Conservation (phyloP, 2,797 vertebrate genomes). For the Gallinago solitaria region DNA sequence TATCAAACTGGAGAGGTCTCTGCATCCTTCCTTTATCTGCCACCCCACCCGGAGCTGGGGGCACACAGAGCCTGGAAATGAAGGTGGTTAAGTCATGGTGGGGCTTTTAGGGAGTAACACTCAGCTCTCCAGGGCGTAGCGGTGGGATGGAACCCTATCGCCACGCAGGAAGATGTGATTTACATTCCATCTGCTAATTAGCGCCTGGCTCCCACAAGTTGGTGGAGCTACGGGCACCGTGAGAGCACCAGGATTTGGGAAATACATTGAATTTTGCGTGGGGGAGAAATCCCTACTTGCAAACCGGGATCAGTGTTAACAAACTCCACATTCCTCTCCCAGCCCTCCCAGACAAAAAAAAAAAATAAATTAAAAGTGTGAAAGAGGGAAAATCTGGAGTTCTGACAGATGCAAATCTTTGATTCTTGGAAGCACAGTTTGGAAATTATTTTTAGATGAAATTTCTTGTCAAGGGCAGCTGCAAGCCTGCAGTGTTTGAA, state of each 20-base stretch:
- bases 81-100: neutral
- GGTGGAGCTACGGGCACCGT: neutral
- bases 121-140: neutral
- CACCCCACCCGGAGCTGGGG: neutral
- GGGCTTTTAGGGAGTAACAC: neutral
- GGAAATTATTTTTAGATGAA: slow-evolving; percentile 55
- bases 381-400: slow-evolving; percentile 18
- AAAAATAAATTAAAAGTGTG: neutral
- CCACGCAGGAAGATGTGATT: neutral
- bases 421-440: slow-evolving; percentile 45
- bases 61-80: neutral
- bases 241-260: neutral
- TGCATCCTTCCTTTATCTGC: accelerated
- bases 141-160: accelerated
- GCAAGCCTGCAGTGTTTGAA: slow-evolving; percentile 12
- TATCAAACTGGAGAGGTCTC: neutral
- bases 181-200: neutral
- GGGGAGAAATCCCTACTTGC: neutral
- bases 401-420: slow-evolving; percentile 52
- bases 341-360: neutral
- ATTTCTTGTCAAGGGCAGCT: slow-evolving; percentile 46
- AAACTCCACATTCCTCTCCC: neutral
- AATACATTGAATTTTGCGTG: neutral
- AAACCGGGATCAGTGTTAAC: neutral
- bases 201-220: neutral